Base-by-base conservation (phyloP, 2,797 vertebrate genomes). In the Orestias chungarensis region DNA sequence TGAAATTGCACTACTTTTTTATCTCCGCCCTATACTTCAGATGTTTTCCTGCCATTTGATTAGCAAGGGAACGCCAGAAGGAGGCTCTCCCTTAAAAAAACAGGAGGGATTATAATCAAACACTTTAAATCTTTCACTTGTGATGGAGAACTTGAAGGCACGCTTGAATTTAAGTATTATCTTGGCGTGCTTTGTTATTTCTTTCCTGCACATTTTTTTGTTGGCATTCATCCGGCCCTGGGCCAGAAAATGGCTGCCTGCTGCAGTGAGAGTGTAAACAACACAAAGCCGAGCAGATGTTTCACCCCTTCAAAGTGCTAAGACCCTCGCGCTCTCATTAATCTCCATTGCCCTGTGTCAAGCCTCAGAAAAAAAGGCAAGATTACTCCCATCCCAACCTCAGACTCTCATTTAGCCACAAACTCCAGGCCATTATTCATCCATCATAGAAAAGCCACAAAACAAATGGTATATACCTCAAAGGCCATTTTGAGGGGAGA, bases 381-480 rank as follows among this genome's bases (percentile, higher is more conserved):
- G 93, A 95, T 95, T 93, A 92, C 93, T 92, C 88, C 87, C 88
- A 88, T 90, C 86, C 83, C 46, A 62, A 85, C 81, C 83, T 79
- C 79, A 87, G 91, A 92, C 86, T 93, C 91, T 94, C 92, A 95
- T 95, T 94, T 93, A 94, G 92, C 91, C 88, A 76, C 88, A 83
- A 88, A 88, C 91, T 89, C 86, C 86, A 83, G 93, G 82, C 82
- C 92, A 95, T 95, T 93, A 94, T 94, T 93, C 87, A 88, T 86
- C 91, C 90, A 92, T 93, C 92, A 92, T 73, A 84, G 83, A 81
- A 91, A 90, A 80, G 71, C 79, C 82, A 87, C 86, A 90, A 93
- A 94, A 94, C 90, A 94, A 94, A 95, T 93, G 91, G 89, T 94
- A 93, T 95, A 94, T 95, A 93, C 93, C 86, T 90, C 90, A 87